These are phyloP conservation scores for Hipposideros armiger DNA, from an alignment of 2,113 vertebrate species.

Conservation along the genomic window DNA sequence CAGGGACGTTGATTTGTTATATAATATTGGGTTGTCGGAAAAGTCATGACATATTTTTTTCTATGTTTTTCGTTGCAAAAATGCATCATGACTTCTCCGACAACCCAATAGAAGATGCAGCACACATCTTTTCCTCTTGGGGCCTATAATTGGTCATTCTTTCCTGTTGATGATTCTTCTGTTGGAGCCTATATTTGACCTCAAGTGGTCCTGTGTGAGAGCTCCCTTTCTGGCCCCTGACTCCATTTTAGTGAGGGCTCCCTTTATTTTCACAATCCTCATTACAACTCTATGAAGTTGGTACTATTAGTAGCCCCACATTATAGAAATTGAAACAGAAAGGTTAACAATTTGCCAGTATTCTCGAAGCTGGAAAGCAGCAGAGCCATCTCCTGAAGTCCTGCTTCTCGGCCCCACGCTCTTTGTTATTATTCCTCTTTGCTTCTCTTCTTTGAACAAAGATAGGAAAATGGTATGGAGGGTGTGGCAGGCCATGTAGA, in stretches of 20 bases:
- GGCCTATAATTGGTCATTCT: background rate
- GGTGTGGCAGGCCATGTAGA: background rate
- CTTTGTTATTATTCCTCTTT: background rate
- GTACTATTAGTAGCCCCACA: background rate
- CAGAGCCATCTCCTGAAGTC: background rate
- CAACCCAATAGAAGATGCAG: background rate
- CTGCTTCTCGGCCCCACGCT: background rate
- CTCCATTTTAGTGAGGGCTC: background rate
- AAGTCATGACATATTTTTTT: no score
- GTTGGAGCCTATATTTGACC: no score
- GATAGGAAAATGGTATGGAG: background rate
- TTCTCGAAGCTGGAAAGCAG: background rate
- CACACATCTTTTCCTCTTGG: background rate
- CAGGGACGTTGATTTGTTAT: background rate
- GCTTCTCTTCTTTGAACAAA: background rate
- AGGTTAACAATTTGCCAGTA: background rate
- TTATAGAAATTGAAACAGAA: background rate
- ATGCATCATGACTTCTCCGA: no score
- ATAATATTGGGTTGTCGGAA: no score
- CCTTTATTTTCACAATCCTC: background rate
- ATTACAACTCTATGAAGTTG: background rate
- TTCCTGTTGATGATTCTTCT: background rate
- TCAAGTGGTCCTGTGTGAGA: background rate
- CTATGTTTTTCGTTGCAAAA: no score
- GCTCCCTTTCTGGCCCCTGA: background rate